Percentiles rank a stretch among this genome's conserved stretches.
Conservation (phyloP, 2,888 invertebrate genomes). For the Pardosa pseudoannulata region DNA sequence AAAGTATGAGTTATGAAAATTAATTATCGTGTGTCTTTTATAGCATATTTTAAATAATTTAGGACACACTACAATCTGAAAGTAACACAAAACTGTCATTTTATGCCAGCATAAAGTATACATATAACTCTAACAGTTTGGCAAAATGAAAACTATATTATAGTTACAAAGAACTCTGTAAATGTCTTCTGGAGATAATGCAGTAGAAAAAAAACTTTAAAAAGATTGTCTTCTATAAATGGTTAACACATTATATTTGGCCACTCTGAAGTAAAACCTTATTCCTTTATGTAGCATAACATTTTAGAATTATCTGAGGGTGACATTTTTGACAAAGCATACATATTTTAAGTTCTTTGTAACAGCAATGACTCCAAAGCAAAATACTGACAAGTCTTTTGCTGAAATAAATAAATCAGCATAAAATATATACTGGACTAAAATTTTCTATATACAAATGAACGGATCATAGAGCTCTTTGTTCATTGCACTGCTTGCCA, state of each 20-base stretch:
- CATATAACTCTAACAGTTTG: not conserved
- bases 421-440: slow-evolving; percentile 60
- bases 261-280: not conserved
- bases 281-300: not conserved
- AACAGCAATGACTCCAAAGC: not conserved
- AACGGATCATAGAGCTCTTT: not conserved
- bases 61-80: too few relatives aligned
- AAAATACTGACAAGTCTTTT: not conserved
- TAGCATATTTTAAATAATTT: too few relatives aligned
- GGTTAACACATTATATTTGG: not conserved
- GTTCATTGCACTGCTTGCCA: slow-evolving; percentile 39
- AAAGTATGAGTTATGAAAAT: too few relatives aligned
- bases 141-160: slow-evolving; percentile 1
- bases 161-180: too few relatives aligned
- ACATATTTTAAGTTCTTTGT: not conserved
- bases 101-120: slow-evolving; percentile 4
- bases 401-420: slow-evolving; percentile 68
- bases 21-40: too few relatives aligned
- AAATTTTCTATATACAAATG: slow-evolving; percentile 43
- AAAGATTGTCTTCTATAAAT: too few relatives aligned
- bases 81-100: not conserved
- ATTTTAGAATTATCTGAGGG: not conserved
- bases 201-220: too few relatives aligned
- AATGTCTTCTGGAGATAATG: too few relatives aligned
- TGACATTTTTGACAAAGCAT: not conserved